Evolutionary conservation across 2,888 invertebrate species (phyloP), one percentile per base, ranked within the genome.

Genomic region (Drosophila ezoana): DNA sequence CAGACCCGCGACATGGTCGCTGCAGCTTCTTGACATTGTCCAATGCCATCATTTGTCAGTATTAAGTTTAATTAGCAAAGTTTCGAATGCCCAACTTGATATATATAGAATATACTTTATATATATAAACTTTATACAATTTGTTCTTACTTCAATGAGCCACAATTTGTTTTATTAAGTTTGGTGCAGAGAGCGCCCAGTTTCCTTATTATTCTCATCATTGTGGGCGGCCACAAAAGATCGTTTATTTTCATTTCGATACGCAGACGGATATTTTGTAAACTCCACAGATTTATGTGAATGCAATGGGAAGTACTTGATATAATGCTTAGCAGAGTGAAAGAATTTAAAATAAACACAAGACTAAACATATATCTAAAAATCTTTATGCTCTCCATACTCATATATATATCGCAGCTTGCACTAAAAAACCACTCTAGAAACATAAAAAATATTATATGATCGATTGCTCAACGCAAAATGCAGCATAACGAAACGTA

Each of bases 1-100:
- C 43, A 43, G 23, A 33, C 47, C 47, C 43, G 38, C 47, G 71
- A 59, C 41, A 41, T 37, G 43, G 20, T 38, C 44, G 49, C 56
- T 58, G 53, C 67, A 52, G 57, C 58, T 58, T 57, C 65, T 76
- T 76, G 87, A 77, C 82, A 79, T 70, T 88, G 87, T 86, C 82
- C 88, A 66, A 63, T 63, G 78, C 69, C 89, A 88, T 86, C 86
- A 86, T 86, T 86, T 86, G 89, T 86, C 86, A 86, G 86, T 86
- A 86, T 86, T 89, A 86, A 86, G 66, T 88, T 88, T 86, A 89
- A 86, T 86, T 89, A 88, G 89, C 89, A 73, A 87, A 79, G 66
- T 57, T 67, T 78, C 63, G 61, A 47, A 51, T 51, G 44, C 53
- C 5, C 28, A 48, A 35, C 47, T 44, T 44, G 8, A 52, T 48